Evolutionary conservation across 1,140 invertebrate genomes (phyloP), one percentile per base, ranked within the genome.

Genomic region (Leguminivora glycinivorella): DNA sequence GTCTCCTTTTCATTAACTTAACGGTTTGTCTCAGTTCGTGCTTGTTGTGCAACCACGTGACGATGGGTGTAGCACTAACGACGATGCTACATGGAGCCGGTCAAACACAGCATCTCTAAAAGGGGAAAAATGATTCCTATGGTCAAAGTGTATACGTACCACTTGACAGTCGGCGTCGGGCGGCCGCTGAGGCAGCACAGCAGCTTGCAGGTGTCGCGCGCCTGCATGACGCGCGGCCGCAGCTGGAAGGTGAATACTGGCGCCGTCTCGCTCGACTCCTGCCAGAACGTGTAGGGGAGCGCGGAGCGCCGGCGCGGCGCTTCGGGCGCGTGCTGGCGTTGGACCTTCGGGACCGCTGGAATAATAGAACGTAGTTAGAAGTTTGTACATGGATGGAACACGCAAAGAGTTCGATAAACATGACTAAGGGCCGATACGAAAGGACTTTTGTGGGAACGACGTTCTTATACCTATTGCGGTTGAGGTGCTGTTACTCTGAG

Each of bases 171-270:
- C 0, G 99, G 98, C 72, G 95, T 94, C 75, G 99, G 99, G 87
- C 97, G 98, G 67, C 98, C 98, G 77, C 96, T 95, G 12, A 99
- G 93, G 85, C 98, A 99, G 89, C 98, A 99, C 2, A 99, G 94
- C n/a, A 99, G 94, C 92, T 99, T 99, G 92, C 97, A 98, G 56
- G 96, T 97, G 83, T 98, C 95, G 60, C 96, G 93, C 78, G 98
- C 96, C 92, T 99, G 99, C 93, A 99, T 99, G 70, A 99, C 96
- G 88, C 99, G 96, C 84, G 98, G 98, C 89, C 99, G 95, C 63
- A 99, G 94, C 79, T 98, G 94, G 96, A 99, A 99, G 77, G 97
- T 99, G 92, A 99, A 99, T 83, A 94, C 95, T 60, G 99, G 99
- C 19, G 96, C 96, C 78, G 95, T 95, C 92, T 98, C 97, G 83